Evolutionary conservation across 1,140 invertebrate genomes (phyloP), one percentile per base, ranked within the genome.

Genomic region (Spodoptera litura): DNA sequence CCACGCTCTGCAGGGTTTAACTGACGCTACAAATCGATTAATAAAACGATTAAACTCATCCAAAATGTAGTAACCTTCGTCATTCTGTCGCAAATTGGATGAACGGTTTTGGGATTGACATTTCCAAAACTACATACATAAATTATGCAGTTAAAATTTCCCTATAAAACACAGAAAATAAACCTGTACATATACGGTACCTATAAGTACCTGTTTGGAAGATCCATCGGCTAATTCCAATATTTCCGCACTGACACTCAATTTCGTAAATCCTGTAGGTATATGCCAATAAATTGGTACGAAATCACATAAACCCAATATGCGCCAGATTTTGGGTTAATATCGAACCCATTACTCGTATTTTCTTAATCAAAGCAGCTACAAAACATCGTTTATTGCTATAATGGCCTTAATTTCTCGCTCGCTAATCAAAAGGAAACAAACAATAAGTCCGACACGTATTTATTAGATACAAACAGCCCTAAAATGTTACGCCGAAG

Each of bases 291-390:
- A 59, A 59, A 10, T 59, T 13, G 58, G 2, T 31, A 59, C 27
- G 5, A 59, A 59, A 31, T 59, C 58, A 59, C 58, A 31, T 59
- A 31, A 59, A 59, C 27, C 58, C 58, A 59, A 59, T 59, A 59
- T 31, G 58, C 2, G 11, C 10, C 27, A 59, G 35, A 15, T 59
- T 12, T 59, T 11, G 31, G 58, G 20, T 25, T 58, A 58, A 25
- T 56, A 56, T 20, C 20, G 20, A 27, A 58, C n/a, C 12, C 56
- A 58, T 59, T 44, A 31, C 13, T 12, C 52, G 12, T n/a, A 53
- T 59, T 59, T 59, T 59, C 25, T 31, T 31, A 59, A 59, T 58
- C 20, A 58, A 58, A 44, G 38, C 56, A 27, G 20, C 3, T 58
- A 12, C 25, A 31, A 59, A 31, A 31, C 15, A 31, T 0, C 61